phyloP scores from a whole-genome alignment of 1,140 invertebrate species.

The Neelides sp. region DNA sequence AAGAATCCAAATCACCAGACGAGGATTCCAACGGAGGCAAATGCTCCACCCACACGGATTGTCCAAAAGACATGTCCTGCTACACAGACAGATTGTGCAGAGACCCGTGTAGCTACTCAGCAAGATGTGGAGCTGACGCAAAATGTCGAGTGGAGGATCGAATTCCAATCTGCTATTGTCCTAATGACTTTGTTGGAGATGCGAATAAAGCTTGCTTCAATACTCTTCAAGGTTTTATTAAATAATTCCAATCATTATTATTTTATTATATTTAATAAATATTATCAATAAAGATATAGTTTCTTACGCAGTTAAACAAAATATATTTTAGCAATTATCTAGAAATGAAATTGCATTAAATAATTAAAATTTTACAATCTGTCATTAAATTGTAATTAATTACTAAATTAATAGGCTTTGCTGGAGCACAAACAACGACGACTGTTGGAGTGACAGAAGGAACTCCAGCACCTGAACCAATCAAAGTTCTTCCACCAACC shows the following conservation, averaged over 20 bases:
- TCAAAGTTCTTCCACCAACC: too few species aligned
- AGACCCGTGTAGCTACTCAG: constrained; percentile 58
- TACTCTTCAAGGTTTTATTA: constrained; percentile 23
- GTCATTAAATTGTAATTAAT: too few species aligned
- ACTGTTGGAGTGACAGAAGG: too few species aligned
- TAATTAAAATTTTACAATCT: too few species aligned
- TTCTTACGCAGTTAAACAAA: too few species aligned
- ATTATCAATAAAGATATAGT: too few species aligned
- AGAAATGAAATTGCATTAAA: too few species aligned
- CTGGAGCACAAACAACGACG: too few species aligned
- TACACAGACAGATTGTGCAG: constrained; percentile 50
- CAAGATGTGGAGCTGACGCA: constrained; percentile 55
- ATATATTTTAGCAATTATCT: background rate
- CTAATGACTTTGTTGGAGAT: constrained; percentile 46
- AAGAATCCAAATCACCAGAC: constrained; percentile 16
- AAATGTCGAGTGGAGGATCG: constrained; percentile 62
- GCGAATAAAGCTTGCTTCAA: constrained; percentile 15
- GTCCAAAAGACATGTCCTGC: constrained; percentile 59
- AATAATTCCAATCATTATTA: too few species aligned
- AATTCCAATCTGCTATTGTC: constrained; percentile 61
- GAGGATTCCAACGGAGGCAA: constrained; percentile 30
- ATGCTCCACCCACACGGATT: constrained; percentile 67
- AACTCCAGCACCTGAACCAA: too few species aligned
- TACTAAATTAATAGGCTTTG: too few species aligned
- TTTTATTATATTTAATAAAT: too few species aligned